phyloP scores from a whole-genome alignment of 1,140 invertebrate genomes.

The Tetragnatha versicolor region DNA sequence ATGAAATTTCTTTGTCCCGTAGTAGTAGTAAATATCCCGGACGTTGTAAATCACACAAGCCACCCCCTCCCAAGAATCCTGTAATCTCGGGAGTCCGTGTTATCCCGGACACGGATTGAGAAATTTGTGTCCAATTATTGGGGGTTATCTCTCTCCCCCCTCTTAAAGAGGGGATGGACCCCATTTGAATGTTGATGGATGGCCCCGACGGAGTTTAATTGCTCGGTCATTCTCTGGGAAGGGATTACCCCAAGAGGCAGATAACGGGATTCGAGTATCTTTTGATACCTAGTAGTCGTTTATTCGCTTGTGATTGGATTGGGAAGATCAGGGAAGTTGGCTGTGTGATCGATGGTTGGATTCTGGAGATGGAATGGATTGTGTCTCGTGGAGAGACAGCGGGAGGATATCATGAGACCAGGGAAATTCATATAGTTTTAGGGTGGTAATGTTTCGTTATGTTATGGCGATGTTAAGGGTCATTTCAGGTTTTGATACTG shows the following conservation, averaged over 20 bases:
- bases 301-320: too few species aligned
- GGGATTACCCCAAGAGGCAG: background rate
- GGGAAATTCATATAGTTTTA: too few species aligned
- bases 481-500: too few species aligned
- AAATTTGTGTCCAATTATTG: constrained; percentile 18
- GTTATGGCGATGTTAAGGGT: too few species aligned
- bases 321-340: too few species aligned
- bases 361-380: too few species aligned
- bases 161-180: background rate
- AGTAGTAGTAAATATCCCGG: background rate
- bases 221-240: background rate
- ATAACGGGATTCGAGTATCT: constrained; percentile 2
- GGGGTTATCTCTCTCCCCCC: background rate
- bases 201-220: constrained; percentile 7
- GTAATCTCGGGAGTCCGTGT: constrained; percentile 5
- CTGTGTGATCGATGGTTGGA: too few species aligned
- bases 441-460: too few species aligned
- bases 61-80: background rate
- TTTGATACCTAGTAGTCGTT: background rate
- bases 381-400: too few species aligned
- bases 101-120: constrained; percentile 1
- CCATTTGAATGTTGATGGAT: constrained; percentile 14
- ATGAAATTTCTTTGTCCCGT: constrained; percentile 14
- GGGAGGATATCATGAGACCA: too few species aligned
- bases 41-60: background rate